A percentile compares a stretch with the other conserved stretches of the same genome.
phyloP scores from a whole-genome alignment of 92 coral and sea anemone species.

The Diadumene lineata region DNA sequence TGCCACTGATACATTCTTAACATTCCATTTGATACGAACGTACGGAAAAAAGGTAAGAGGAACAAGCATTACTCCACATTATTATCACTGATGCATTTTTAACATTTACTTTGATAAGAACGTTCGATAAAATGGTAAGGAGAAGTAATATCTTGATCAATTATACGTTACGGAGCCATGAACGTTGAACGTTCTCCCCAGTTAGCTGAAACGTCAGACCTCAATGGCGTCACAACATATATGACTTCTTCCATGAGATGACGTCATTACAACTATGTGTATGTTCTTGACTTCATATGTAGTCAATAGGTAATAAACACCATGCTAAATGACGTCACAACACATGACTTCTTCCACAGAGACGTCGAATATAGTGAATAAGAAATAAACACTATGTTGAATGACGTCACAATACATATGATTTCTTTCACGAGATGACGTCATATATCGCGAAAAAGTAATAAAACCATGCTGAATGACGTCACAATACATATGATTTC shows the following conservation, averaged over 20 bases:
- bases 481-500: background rate
- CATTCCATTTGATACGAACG: conserved; percentile 79
- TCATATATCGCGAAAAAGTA: background rate
- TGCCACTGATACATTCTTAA: conserved; percentile 87
- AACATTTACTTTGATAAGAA: conserved; percentile 77
- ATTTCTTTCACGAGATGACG: background rate
- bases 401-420: background rate
- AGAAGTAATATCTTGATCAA: background rate
- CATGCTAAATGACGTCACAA: background rate
- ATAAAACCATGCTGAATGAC: background rate
- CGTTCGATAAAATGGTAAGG: conserved; percentile 79
- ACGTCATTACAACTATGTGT: too few relatives aligned
- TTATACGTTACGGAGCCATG: background rate
- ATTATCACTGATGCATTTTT: conserved; percentile 89
- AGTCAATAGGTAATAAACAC: too few relatives aligned
- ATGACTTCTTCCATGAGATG: too few relatives aligned
- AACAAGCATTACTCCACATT: background rate
- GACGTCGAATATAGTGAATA: background rate
- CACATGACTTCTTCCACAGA: background rate
- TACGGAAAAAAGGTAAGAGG: conserved; percentile 90
- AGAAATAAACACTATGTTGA: too few relatives aligned
- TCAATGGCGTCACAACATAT: background rate
- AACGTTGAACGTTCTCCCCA: too few relatives aligned
- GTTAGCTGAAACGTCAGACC: too few relatives aligned
- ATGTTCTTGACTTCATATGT: too few relatives aligned